These are phyloP conservation scores for Gadus chalcogrammus DNA, from an alignment of 2,113 vertebrate species.

Conservation along the genomic window DNA sequence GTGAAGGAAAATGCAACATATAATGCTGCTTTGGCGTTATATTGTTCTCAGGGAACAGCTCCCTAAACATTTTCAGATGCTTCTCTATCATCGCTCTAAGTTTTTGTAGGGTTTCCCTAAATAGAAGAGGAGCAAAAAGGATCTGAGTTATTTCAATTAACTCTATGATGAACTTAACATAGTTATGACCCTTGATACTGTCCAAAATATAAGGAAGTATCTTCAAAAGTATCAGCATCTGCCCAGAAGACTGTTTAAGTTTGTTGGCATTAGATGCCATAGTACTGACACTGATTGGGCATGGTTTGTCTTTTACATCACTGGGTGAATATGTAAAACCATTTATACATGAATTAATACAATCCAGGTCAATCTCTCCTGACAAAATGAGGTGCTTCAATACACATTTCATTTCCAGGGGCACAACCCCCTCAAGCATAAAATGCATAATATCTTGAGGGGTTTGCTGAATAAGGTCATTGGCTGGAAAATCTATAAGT, in stretches of 20 bases:
- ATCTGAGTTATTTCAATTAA: slow-evolving; percentile 30
- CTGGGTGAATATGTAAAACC: slow-evolving; percentile 23
- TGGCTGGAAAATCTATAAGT: slow-evolving; percentile 30
- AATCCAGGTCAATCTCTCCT: slow-evolving; percentile 13
- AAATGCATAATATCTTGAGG: slow-evolving; percentile 37
- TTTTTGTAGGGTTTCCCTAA: slow-evolving; percentile 11
- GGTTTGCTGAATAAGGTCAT: slow-evolving; percentile 34
- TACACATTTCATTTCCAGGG: slow-evolving; percentile 32
- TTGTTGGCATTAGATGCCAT: slow-evolving; percentile 28
- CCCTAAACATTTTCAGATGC: slow-evolving; percentile 5
- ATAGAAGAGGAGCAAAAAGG: slow-evolving; percentile 38
- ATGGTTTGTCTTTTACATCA: slow-evolving; percentile 14
- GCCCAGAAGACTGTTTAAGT: slow-evolving; percentile 19
- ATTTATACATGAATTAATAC: slow-evolving; percentile 7
- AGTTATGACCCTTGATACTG: slow-evolving; percentile 10
- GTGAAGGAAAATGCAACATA: slow-evolving; percentile 31
- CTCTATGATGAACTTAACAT: slow-evolving; percentile 18
- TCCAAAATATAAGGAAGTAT: slow-evolving; percentile 20
- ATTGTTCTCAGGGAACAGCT: slow-evolving; percentile 24
- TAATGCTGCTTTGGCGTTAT: slow-evolving; percentile 39
- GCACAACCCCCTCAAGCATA: slow-evolving; percentile 37
- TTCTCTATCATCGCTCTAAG: slow-evolving; percentile 15
- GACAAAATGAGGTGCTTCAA: slow-evolving; percentile 30
- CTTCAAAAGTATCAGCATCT: slow-evolving; percentile 28
- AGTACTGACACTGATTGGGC: slow-evolving; percentile 21